Conservation (phyloP, 2,888 invertebrate genomes). For the Yponomeuta sedellus region DNA sequence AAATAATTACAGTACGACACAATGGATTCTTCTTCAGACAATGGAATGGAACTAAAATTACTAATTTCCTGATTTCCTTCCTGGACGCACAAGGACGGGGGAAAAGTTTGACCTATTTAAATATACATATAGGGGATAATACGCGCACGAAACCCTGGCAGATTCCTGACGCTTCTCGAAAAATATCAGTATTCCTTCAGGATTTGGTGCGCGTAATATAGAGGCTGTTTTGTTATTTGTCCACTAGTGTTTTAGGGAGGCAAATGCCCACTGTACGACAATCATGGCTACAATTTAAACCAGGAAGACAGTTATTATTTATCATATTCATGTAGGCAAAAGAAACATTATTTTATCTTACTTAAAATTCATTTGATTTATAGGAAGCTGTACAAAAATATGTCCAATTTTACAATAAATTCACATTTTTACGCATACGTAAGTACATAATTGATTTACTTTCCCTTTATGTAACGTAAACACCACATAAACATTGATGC, state of each 20-base stretch:
- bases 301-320: slow-evolving; percentile 18
- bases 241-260: neutral
- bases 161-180: too few species aligned
- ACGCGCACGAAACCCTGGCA: too few species aligned
- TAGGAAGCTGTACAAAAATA: slow-evolving; percentile 35
- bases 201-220: too few species aligned
- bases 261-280: neutral
- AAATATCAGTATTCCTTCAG: too few species aligned
- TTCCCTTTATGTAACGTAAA: neutral
- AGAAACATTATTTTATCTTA: neutral
- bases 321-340: slow-evolving; percentile 9
- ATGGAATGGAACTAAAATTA: neutral
- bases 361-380: slow-evolving; percentile 1
- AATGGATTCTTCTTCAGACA: too few species aligned
- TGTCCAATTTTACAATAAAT: slow-evolving; percentile 27
- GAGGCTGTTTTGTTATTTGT: neutral
- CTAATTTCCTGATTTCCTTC: neutral
- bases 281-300: slow-evolving; percentile 2
- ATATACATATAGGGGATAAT: too few species aligned
- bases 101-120: too few species aligned
- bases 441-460: slow-evolving; percentile 23
- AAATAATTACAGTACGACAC: neutral
- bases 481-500: neutral
- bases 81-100: too few species aligned
- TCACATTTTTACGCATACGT: slow-evolving; percentile 22